Conservation (phyloP, 2,113 vertebrate genomes). For the Nesogale talazaci region DNA sequence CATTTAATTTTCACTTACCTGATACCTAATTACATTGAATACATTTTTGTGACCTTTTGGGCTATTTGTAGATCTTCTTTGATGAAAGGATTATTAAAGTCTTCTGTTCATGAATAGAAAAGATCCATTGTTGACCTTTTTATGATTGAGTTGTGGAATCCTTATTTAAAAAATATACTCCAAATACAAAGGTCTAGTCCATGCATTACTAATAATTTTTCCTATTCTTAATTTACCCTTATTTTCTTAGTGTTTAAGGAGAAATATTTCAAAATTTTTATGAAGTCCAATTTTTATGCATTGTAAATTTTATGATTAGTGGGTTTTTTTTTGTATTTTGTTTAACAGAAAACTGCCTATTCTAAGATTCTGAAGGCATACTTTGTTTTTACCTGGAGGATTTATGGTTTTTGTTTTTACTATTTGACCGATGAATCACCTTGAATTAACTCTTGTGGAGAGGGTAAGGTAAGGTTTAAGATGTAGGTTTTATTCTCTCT, state of each 20-base stretch:
- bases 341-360: not conserved
- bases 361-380: not conserved
- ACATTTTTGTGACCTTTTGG: not conserved
- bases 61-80: not conserved
- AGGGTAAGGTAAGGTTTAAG: not conserved
- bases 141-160: not conserved
- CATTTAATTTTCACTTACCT: not conserved
- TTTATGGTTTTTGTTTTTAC: not conserved
- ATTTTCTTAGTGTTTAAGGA: not conserved
- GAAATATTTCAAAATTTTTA: not conserved
- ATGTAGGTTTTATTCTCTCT: not conserved
- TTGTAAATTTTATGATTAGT: not conserved
- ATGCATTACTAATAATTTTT: not conserved
- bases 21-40: not conserved
- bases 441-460: not conserved
- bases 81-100: not conserved
- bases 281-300: not conserved
- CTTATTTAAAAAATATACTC: not conserved
- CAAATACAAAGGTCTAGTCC: not conserved
- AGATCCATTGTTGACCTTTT: not conserved
- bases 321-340: not conserved
- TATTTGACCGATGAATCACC: not conserved
- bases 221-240: not conserved
- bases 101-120: not conserved
- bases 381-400: not conserved